Conservation (phyloP, 2,888 invertebrate genomes). For the Drosophila tripunctata region DNA sequence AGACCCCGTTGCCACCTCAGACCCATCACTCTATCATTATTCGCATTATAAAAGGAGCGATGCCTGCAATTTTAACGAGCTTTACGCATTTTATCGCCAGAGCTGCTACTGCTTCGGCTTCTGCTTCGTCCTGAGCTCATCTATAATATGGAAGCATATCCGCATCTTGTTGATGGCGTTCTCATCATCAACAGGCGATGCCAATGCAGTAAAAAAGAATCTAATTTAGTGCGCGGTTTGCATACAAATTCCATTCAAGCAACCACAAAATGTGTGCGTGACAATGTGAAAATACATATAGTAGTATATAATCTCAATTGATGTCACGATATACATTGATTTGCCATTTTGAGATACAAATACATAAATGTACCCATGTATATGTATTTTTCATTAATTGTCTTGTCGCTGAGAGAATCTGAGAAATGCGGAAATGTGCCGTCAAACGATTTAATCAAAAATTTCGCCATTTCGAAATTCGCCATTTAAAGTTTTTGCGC, state of each 20-base stretch:
- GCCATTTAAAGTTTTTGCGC: constrained; percentile 68
- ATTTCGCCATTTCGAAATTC: constrained; percentile 69
- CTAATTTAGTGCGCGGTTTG: constrained; percentile 83
- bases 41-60: constrained; percentile 69
- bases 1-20: neutral
- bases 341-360: constrained; percentile 57
- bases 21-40: constrained; percentile 53
- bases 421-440: constrained; percentile 26
- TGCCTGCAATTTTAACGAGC: constrained; percentile 76
- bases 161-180: constrained; percentile 47
- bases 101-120: constrained; percentile 37
- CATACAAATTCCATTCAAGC: constrained; percentile 77
- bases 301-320: constrained; percentile 67
- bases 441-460: constrained; percentile 80
- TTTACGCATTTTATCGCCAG: constrained; percentile 72
- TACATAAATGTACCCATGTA: no score
- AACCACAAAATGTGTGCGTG: constrained; percentile 49
- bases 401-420: constrained; percentile 36
- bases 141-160: constrained; percentile 16
- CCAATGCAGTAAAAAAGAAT: constrained; percentile 80
- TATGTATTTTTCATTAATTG: constrained; percentile 83
- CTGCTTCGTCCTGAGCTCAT: constrained; percentile 4
- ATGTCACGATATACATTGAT: constrained; percentile 84
- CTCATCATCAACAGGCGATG: constrained; percentile 64
- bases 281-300: constrained; percentile 52